These are phyloP conservation scores for Luperina testacea DNA, from an alignment of 2,888 invertebrate species.

Conservation along the genomic window DNA sequence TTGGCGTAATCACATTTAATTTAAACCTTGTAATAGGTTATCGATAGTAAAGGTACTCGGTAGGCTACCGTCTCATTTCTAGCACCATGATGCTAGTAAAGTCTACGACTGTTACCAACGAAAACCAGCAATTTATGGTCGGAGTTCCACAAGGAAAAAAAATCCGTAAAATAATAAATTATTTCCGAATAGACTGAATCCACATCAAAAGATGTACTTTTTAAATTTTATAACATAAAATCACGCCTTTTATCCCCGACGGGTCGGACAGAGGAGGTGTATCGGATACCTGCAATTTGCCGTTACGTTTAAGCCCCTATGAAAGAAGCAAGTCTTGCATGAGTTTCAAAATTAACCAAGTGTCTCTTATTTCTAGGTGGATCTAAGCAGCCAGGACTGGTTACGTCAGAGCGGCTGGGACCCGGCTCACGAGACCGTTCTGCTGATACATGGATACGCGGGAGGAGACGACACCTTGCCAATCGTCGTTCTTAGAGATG, in stretches of 20 bases:
- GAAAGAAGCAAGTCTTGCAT: too few relatives aligned
- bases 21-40: background rate
- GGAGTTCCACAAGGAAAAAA: background rate
- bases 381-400: constrained; percentile 92
- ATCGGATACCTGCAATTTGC: background rate
- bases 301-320: background rate
- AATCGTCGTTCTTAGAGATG: constrained; percentile 93
- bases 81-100: background rate
- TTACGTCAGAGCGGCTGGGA: constrained; percentile 93
- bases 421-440: constrained; percentile 92
- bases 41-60: background rate
- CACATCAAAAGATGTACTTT: background rate
- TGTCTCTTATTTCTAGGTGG: constrained; percentile 81
- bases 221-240: too few relatives aligned
- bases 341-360: background rate
- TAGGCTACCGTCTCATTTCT: background rate
- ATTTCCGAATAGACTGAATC: background rate
- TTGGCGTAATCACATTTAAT: too few relatives aligned
- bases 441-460: constrained; percentile 94
- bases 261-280: background rate
- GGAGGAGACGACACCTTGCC: constrained; percentile 94
- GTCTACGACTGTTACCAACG: too few relatives aligned
- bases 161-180: background rate
- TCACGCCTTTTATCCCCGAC: background rate
- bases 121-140: background rate